These are phyloP conservation scores for Zoanthus gigantus DNA, from an alignment of 92 coral and sea anemone species.

Conservation along the genomic window DNA sequence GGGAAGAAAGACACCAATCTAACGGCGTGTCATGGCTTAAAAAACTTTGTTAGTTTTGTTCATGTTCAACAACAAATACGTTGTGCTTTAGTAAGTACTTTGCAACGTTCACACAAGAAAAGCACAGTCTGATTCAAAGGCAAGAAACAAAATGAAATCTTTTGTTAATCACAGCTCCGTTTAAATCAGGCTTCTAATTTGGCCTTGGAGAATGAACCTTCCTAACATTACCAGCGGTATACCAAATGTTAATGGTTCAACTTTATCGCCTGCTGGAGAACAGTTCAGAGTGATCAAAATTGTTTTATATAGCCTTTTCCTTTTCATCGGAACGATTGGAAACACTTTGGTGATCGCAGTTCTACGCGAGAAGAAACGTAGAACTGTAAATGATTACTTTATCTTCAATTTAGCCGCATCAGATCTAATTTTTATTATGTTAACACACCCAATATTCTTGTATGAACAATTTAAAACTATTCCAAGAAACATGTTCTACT, in stretches of 20 bases:
- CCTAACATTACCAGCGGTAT: not conserved
- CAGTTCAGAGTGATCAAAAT: conserved; percentile 50
- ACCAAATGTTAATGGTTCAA: not conserved
- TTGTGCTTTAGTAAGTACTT: too few species aligned
- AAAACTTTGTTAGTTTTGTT: too few species aligned
- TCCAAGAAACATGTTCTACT: conserved; percentile 69
- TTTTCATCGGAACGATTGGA: conserved; percentile 76
- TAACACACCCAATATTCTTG: conserved; percentile 76
- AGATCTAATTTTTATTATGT: conserved; percentile 73
- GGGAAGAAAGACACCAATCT: too few species aligned
- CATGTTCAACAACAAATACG: too few species aligned
- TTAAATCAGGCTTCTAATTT: too few species aligned
- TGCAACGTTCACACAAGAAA: too few species aligned
- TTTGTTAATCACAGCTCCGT: too few species aligned
- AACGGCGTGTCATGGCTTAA: too few species aligned
- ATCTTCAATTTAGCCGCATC: conserved; percentile 78
- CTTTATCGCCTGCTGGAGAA: not conserved
- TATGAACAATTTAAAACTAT: conserved; percentile 75
- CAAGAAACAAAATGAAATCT: too few species aligned
- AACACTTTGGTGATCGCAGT: conserved; percentile 73
- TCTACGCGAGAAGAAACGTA: conserved; percentile 64
- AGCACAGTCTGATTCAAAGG: too few species aligned
- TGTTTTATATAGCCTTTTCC: conserved; percentile 69
- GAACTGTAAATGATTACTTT: conserved; percentile 81
- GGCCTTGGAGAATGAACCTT: not conserved